These are phyloP conservation scores for Megaleporinus macrocephalus DNA, from an alignment of 2,113 vertebrate genomes.

Conservation along the genomic window DNA sequence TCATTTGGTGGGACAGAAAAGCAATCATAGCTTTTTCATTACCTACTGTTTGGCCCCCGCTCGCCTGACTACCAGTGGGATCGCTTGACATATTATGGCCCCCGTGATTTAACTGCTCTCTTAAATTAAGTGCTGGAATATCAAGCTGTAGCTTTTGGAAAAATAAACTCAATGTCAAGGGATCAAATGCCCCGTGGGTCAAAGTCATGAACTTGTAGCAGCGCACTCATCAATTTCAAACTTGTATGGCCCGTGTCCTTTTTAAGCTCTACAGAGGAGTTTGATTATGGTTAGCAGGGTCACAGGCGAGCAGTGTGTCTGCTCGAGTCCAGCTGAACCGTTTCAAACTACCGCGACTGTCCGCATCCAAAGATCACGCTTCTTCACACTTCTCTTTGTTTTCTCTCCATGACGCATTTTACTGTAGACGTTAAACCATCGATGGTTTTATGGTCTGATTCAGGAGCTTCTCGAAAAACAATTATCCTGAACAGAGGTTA, in stretches of 20 bases:
- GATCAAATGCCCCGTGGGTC: conserved; percentile 85
- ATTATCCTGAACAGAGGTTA: background rate
- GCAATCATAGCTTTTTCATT: conserved; percentile 99
- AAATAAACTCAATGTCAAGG: conserved; percentile 92
- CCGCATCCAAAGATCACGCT: background rate
- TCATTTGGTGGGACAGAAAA: conserved; percentile 99
- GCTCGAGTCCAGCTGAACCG: conserved; percentile 2
- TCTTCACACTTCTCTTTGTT: background rate
- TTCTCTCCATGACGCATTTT: background rate
- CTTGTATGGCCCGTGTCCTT: conserved; percentile 77
- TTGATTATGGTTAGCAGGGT: conserved; percentile 68
- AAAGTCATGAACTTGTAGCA: conserved; percentile 76
- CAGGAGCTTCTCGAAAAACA: background rate
- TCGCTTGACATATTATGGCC: conserved; percentile 98
- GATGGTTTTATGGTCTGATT: background rate
- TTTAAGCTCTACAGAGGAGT: conserved; percentile 70
- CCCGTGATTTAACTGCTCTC: conserved; percentile 99
- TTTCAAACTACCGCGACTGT: background rate
- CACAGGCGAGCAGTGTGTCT: conserved; percentile 6
- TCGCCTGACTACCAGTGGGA: conserved; percentile 85
- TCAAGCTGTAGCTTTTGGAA: conserved; percentile 91
- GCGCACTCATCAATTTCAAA: conserved; percentile 79
- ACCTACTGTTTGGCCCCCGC: conserved; percentile 96
- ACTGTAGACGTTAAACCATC: background rate
- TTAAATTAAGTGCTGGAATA: conserved; percentile 99